Evolutionary conservation across 1,140 invertebrate species (phyloP).

Genomic region (Hetaerina americana): DNA sequence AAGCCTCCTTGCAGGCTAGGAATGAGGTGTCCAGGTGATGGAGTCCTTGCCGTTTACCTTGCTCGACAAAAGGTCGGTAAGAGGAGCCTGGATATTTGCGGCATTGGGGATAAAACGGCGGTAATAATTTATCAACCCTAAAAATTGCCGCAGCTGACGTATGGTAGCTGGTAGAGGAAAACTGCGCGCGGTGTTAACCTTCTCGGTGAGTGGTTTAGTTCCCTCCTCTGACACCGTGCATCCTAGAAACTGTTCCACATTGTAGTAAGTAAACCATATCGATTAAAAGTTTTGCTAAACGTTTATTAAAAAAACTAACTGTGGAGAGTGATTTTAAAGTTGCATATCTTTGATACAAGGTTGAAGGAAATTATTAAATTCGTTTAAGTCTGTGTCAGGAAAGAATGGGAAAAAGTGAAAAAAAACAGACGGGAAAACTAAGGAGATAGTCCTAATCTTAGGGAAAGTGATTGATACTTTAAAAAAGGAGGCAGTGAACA

Average conservation of each 20-base stretch:
- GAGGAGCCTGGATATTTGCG: slow-evolving; percentile 4
- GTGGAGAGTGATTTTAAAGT: too few species aligned
- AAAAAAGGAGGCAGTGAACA: too few species aligned
- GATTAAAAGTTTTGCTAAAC: too few species aligned
- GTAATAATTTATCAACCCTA: slow-evolving; percentile 18
- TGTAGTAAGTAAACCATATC: too few species aligned
- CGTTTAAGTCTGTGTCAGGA: too few species aligned
- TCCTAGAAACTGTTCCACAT: slow-evolving; percentile 25
- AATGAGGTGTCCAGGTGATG: slow-evolving; percentile 21
- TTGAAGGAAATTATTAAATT: too few species aligned
- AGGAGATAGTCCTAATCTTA: too few species aligned
- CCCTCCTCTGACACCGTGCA: slow-evolving; percentile 21
- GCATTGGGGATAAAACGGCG: slow-evolving; percentile 13
- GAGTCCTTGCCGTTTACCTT: not conserved
- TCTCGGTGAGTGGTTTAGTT: slow-evolving; percentile 19
- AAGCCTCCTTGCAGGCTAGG: slow-evolving; percentile 24
- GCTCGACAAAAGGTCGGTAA: slow-evolving; percentile 5
- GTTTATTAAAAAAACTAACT: too few species aligned
- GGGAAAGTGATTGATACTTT: too few species aligned
- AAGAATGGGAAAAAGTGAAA: too few species aligned
- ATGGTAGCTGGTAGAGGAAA: slow-evolving; percentile 10
- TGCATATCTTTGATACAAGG: too few species aligned
- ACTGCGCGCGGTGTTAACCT: slow-evolving; percentile 16
- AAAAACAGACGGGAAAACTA: too few species aligned
- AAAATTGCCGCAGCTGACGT: slow-evolving; percentile 14